These are phyloP conservation scores for Hemicentrotus pulcherrimus DNA, from an alignment of 35 echinoderm and acorn worm species.

Conservation along the genomic window DNA sequence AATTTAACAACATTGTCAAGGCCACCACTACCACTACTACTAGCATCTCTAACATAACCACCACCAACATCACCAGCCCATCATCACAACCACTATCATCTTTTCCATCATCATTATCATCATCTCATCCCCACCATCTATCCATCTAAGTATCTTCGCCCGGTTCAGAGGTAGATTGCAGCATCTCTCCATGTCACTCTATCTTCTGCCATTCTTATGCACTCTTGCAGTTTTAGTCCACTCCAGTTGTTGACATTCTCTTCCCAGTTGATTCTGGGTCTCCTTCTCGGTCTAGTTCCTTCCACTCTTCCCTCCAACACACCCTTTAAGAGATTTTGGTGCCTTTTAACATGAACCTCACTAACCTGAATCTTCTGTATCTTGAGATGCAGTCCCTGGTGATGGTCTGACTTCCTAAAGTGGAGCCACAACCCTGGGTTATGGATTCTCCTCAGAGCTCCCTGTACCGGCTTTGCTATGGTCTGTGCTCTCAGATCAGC, in stretches of 20 bases:
- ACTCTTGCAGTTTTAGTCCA: too few relatives aligned
- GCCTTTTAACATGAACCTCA: too few relatives aligned
- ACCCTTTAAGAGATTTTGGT: too few relatives aligned
- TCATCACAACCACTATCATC: not conserved
- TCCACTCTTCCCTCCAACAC: not conserved
- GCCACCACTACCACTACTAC: not conserved
- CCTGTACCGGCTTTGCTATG: conserved; percentile 85
- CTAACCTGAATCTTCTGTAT: conserved; percentile 95
- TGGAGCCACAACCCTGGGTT: conserved; percentile 90
- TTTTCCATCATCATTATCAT: not conserved
- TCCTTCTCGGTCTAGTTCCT: too few relatives aligned
- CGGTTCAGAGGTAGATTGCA: not conserved
- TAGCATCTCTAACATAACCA: not conserved
- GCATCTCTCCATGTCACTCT: not conserved
- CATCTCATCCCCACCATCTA: not conserved
- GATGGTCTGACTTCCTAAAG: conserved; percentile 85
- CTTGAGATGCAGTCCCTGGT: conserved; percentile 87
- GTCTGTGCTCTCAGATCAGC: conserved; percentile 75
- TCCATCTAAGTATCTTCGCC: not conserved
- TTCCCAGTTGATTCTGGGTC: too few relatives aligned
- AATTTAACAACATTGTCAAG: not conserved
- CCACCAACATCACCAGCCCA: not conserved
- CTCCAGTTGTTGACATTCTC: too few relatives aligned
- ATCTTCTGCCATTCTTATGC: too few relatives aligned
- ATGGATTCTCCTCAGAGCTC: conserved; percentile 72